A percentile compares a stretch with the other conserved stretches of the same genome.
phyloP scores from a whole-genome alignment of 2,797 vertebrate genomes.

The Bradypus variegatus region DNA sequence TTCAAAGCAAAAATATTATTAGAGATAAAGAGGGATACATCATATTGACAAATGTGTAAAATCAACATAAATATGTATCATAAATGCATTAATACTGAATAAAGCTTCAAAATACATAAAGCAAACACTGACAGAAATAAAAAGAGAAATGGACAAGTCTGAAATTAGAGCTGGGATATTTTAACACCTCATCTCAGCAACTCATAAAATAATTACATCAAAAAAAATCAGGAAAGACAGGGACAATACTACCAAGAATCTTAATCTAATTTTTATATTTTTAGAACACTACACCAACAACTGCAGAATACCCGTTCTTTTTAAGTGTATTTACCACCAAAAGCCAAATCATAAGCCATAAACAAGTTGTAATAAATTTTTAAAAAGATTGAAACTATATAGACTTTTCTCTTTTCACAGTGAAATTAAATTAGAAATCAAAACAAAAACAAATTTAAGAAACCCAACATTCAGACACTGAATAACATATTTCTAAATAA shows the following conservation, averaged over 20 bases:
- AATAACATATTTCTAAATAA: neutral
- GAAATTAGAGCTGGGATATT: neutral
- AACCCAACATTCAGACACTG: neutral
- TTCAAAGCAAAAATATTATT: neutral
- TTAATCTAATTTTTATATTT: neutral
- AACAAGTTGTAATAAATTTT: neutral
- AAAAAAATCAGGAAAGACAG: neutral
- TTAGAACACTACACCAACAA: neutral
- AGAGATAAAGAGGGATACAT: neutral
- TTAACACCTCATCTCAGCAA: neutral
- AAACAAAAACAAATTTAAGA: neutral
- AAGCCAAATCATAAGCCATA: neutral
- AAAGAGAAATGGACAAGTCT: neutral
- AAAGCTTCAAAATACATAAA: neutral
- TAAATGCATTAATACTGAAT: neutral
- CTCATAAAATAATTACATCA: neutral
- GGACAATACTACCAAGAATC: neutral
- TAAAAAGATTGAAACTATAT: too few species aligned
- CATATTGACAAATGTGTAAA: neutral
- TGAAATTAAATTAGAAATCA: neutral
- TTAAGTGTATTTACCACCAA: neutral
- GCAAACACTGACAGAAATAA: neutral
- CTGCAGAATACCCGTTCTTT: too few species aligned
- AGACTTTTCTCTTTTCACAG: too few species aligned
- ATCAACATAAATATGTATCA: neutral